These are phyloP conservation scores for Erannis defoliaria DNA, from an alignment of 2,888 invertebrate species.

Conservation along the genomic window DNA sequence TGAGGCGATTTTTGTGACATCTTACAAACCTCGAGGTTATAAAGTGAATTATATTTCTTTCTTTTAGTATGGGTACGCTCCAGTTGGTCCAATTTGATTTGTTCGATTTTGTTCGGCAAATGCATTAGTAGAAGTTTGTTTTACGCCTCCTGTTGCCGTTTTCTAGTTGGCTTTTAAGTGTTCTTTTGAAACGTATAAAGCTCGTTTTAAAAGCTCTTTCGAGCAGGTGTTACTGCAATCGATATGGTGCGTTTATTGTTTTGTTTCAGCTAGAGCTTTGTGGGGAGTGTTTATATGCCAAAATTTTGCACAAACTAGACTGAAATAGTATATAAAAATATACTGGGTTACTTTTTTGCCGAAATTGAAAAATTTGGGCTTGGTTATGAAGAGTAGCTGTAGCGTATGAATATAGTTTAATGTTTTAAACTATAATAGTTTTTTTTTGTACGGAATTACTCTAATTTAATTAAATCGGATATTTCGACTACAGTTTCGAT, in stretches of 20 bases:
- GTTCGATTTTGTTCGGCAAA: constrained; percentile 9
- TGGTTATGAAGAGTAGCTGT: too few relatives aligned
- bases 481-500: too few relatives aligned
- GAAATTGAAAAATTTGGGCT: too few relatives aligned
- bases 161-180: constrained; percentile 19
- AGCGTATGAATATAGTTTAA: too few relatives aligned
- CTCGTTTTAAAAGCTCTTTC: constrained; percentile 12
- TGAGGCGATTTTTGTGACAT: too few relatives aligned
- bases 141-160: constrained; percentile 16
- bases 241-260: constrained; percentile 7
- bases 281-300: too few relatives aligned
- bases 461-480: too few relatives aligned
- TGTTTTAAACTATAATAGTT: too few relatives aligned
- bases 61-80: neutral
- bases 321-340: too few relatives aligned
- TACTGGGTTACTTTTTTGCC: too few relatives aligned
- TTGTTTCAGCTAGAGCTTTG: neutral
- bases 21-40: too few relatives aligned
- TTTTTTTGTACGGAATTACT: too few relatives aligned
- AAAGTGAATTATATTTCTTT: neutral
- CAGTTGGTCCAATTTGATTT: constrained; percentile 12
- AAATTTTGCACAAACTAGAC: neutral
- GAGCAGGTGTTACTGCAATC: constrained; percentile 11
- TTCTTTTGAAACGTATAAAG: constrained; percentile 21
- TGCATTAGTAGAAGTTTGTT: constrained; percentile 15